Percentiles rank a stretch among this genome's conserved stretches.
Evolutionary conservation across 1,140 invertebrate species (phyloP).

Genomic region (Myzus persicae): DNA sequence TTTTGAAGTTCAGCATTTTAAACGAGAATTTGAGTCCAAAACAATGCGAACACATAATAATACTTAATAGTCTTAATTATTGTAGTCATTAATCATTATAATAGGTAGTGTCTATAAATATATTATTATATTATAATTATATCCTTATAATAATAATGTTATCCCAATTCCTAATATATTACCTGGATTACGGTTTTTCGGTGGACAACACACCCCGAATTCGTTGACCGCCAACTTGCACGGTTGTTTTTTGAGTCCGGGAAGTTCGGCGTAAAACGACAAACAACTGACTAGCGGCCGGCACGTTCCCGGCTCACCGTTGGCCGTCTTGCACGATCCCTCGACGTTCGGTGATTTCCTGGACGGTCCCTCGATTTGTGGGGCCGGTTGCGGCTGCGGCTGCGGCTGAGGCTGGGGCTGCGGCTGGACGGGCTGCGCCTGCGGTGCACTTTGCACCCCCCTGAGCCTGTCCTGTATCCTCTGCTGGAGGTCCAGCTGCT

Average conservation of each 20-base stretch:
- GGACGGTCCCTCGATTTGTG: neutral
- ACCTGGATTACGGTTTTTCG: constrained; percentile 57
- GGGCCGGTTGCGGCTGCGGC: constrained; percentile 4
- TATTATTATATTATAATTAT: neutral
- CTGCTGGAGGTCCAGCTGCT: constrained; percentile 60
- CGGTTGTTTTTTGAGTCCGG: constrained; percentile 65
- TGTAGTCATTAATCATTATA: neutral
- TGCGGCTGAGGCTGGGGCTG: neutral
- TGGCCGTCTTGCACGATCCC: constrained; percentile 60
- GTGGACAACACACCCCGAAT: constrained; percentile 66
- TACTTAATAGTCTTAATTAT: too few species aligned
- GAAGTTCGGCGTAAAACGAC: constrained; percentile 66
- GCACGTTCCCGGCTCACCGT: constrained; percentile 64
- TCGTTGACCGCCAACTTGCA: constrained; percentile 64
- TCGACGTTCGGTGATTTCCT: neutral
- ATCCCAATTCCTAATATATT: neutral
- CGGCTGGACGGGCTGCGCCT: constrained; percentile 12
- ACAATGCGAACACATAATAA: neutral
- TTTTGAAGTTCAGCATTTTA: neutral
- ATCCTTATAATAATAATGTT: neutral
- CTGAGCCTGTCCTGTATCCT: constrained; percentile 62
- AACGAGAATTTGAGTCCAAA: neutral
- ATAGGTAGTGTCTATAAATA: neutral
- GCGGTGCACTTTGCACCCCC: constrained; percentile 34
- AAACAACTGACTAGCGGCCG: constrained; percentile 66